phyloP scores from a whole-genome alignment of 2,888 invertebrate species.

The Cephus pulcher region DNA sequence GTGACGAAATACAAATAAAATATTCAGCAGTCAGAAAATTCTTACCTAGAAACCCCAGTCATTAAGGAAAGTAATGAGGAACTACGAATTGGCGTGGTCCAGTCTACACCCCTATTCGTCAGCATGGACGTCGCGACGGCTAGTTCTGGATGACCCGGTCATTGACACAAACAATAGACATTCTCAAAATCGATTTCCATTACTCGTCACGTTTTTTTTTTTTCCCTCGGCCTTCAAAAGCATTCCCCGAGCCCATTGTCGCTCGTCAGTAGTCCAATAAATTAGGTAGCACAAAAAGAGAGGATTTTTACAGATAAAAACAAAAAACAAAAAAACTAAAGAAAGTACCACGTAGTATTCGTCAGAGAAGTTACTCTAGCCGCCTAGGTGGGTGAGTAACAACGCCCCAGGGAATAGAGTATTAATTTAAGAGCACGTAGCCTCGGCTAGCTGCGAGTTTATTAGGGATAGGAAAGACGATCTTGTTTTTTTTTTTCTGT shows the following conservation, averaged over 20 bases:
- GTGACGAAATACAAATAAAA: not conserved
- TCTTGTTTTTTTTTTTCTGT: not conserved
- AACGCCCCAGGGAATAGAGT: not conserved
- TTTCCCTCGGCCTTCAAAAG: not conserved
- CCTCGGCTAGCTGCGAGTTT: not conserved
- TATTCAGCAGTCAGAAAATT: not conserved
- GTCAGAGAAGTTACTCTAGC: not conserved
- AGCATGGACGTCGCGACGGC: constrained; percentile 12
- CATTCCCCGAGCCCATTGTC: not conserved
- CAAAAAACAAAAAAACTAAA: no score
- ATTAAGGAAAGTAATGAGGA: constrained; percentile 21
- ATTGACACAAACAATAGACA: not conserved
- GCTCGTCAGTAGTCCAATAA: not conserved
- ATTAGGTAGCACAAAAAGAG: not conserved
- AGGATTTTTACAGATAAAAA: not conserved
- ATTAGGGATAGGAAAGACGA: not conserved
- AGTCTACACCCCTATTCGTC: constrained; percentile 35
- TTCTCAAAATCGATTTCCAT: not conserved
- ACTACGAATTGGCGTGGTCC: constrained; percentile 45
- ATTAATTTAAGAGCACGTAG: not conserved
- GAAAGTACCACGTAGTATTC: no score
- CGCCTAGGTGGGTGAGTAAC: not conserved
- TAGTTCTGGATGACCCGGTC: not conserved
- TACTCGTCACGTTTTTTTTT: not conserved
- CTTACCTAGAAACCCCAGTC: not conserved